Percentiles rank a stretch among this genome's conserved stretches.
Evolutionary conservation across 2,888 invertebrate genomes (phyloP).

Genomic region (Helicoverpa assulta): DNA sequence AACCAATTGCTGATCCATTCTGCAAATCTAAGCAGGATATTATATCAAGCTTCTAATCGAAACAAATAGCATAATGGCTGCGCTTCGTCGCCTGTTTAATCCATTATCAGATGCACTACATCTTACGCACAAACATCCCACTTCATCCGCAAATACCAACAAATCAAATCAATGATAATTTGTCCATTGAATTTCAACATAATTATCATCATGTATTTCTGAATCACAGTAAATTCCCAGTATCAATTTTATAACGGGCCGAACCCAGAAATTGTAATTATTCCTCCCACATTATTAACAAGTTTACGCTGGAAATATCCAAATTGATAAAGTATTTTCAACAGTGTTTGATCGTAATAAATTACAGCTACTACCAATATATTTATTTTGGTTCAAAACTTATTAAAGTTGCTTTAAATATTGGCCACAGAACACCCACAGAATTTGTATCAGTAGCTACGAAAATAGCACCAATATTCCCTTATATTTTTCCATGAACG

Average conservation of each 20-base stretch:
- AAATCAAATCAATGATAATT: constrained; percentile 5
- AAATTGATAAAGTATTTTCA: background rate
- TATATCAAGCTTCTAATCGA: constrained; percentile 1
- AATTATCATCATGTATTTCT: constrained; percentile 18
- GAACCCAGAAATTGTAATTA: constrained; percentile 22
- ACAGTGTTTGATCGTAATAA: too few species aligned
- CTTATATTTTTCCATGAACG: background rate
- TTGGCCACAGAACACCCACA: background rate
- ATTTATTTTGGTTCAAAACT: background rate
- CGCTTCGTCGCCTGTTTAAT: background rate
- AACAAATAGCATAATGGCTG: background rate
- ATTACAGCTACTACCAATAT: background rate
- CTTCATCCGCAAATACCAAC: background rate
- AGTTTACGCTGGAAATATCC: background rate
- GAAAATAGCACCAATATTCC: background rate
- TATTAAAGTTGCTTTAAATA: background rate
- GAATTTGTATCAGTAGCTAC: background rate
- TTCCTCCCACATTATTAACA: constrained; percentile 25
- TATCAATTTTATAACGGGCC: constrained; percentile 25
- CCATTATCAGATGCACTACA: constrained; percentile 4
- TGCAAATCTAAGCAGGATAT: background rate
- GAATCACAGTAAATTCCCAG: constrained; percentile 32
- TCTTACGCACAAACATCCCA: background rate
- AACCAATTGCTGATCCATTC: background rate
- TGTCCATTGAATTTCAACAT: constrained; percentile 3